Percentiles rank a stretch among this genome's conserved stretches.
These are phyloP conservation scores for Dicrostonyx torquatus DNA, from an alignment of 2,797 vertebrate species.

Conservation along the genomic window DNA sequence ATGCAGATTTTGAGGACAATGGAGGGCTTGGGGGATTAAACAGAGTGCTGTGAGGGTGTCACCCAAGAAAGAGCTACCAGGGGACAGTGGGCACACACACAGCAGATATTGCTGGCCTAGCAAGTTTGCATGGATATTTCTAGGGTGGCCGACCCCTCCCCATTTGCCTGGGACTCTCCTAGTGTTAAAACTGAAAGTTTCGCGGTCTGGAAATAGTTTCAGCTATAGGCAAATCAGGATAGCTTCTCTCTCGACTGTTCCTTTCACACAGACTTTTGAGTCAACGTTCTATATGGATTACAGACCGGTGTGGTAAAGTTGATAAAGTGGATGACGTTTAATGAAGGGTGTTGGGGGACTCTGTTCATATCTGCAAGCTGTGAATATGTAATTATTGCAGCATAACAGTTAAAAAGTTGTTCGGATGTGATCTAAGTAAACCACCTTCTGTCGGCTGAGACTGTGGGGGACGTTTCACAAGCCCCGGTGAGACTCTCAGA, in stretches of 20 bases:
- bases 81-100: background rate
- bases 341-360: background rate
- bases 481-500: background rate
- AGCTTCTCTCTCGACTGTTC: background rate
- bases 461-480: background rate
- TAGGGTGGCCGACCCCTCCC: background rate
- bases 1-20: background rate
- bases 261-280: background rate
- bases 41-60: fast-evolving
- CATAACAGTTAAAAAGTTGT: background rate
- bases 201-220: background rate
- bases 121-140: background rate
- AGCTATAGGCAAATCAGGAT: background rate
- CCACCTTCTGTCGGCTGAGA: background rate
- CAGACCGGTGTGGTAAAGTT: background rate
- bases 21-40: background rate
- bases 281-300: background rate
- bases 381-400: background rate
- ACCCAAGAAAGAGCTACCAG: background rate
- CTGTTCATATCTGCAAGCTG: background rate
- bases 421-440: background rate
- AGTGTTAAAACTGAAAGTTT: constrained; percentile 37
- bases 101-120: background rate
- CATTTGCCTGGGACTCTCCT: background rate
- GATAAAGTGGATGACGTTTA: background rate